Evolutionary conservation across 2,797 vertebrate genomes (phyloP).

Genomic region (Microtus obscurus): DNA sequence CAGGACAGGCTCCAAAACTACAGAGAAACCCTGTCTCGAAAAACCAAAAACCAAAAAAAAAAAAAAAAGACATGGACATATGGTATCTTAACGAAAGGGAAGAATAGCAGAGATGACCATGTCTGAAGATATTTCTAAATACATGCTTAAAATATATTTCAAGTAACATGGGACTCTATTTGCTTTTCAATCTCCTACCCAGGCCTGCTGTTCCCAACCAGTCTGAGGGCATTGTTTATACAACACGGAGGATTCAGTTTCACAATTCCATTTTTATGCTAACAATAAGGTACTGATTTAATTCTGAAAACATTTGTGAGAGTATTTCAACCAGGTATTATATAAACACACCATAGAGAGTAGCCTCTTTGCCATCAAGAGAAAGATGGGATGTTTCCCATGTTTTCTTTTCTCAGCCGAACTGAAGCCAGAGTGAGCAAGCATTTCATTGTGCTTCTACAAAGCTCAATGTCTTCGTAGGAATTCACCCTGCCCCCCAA

Average conservation of each 20-base stretch:
- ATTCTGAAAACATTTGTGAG: slow-evolving; percentile 37
- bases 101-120: not conserved
- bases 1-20: no score
- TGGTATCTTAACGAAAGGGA: not conserved
- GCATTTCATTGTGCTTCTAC: not conserved
- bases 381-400: not conserved
- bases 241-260: slow-evolving; percentile 12
- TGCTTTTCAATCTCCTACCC: not conserved
- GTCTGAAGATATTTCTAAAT: not conserved
- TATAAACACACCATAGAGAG: not conserved
- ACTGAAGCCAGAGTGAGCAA: not conserved
- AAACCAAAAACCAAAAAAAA: no score
- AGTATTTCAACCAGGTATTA: slow-evolving; percentile 17
- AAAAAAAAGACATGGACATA: not conserved
- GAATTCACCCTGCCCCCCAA: not conserved
- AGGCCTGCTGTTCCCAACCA: not conserved
- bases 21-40: no score
- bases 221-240: not conserved
- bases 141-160: not conserved
- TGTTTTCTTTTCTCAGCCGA: not conserved
- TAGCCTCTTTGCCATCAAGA: slow-evolving; percentile 22
- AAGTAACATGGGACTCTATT: not conserved
- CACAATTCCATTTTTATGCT: slow-evolving; percentile 44
- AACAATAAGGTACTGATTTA: slow-evolving; percentile 39
- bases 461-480: not conserved